Percentiles rank a stretch among this genome's conserved stretches.
These are phyloP conservation scores for Gryon sp. DNA, from an alignment of 1,140 invertebrate genomes.

Conservation along the genomic window DNA sequence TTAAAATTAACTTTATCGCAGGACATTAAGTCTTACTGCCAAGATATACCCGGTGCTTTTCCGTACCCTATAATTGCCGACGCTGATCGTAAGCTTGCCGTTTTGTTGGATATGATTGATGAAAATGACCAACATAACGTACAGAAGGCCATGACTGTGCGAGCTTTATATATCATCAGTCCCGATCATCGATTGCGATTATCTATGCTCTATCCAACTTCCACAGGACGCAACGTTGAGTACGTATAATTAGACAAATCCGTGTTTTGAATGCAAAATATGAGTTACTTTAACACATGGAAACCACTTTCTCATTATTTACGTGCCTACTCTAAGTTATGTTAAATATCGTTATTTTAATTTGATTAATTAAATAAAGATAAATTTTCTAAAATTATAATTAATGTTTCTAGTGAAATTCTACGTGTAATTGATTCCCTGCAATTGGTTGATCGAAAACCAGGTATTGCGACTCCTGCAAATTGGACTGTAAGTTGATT, in stretches of 20 bases:
- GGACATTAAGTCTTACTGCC: conserved; percentile 89
- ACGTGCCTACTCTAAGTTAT: too few species aligned
- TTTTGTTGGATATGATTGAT: conserved; percentile 92
- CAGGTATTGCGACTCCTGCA: conserved; percentile 90
- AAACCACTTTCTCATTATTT: too few species aligned
- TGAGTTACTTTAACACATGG: too few species aligned
- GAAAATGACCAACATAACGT: conserved; percentile 81
- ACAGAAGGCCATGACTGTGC: conserved; percentile 86
- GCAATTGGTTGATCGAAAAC: conserved; percentile 86
- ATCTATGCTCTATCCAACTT: conserved; percentile 93
- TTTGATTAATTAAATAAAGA: conserved; percentile 20
- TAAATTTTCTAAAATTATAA: not conserved
- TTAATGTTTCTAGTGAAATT: conserved; percentile 87
- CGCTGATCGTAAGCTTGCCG: conserved; percentile 86
- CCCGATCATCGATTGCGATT: conserved; percentile 92
- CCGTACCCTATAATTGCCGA: conserved; percentile 95
- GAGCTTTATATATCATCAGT: conserved; percentile 93
- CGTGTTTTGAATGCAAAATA: too few species aligned
- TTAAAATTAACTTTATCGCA: too few species aligned
- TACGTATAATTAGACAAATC: conserved; percentile 80
- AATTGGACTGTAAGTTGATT: conserved; percentile 88
- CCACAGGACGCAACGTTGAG: conserved; percentile 95
- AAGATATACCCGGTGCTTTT: conserved; percentile 84
- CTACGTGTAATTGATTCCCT: conserved; percentile 93
- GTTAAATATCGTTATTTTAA: too few species aligned